These are phyloP conservation scores for Alosa sapidissima DNA, from an alignment of 2,797 vertebrate species.

Conservation along the genomic window DNA sequence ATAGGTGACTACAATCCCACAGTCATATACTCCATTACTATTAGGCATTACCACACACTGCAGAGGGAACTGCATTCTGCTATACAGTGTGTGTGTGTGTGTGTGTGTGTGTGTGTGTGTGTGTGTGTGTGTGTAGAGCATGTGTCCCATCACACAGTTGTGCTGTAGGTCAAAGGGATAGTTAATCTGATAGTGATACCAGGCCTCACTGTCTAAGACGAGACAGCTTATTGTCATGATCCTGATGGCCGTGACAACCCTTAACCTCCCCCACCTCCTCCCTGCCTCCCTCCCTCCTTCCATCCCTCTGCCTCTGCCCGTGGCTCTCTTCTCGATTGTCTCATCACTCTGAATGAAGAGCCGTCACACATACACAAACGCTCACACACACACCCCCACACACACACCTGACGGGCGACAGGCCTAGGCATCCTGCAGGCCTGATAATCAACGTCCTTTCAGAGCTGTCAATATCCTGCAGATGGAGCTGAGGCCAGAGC, in stretches of 20 bases:
- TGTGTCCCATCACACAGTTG: conserved; percentile 43
- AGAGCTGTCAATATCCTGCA: conserved; percentile 84
- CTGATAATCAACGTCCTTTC: conserved; percentile 97
- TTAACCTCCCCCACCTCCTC: conserved; percentile 46
- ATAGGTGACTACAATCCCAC: background rate
- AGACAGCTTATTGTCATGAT: conserved; percentile 67
- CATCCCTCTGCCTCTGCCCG: conserved; percentile 61
- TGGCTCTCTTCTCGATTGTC: conserved; percentile 73
- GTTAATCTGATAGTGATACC: conserved; percentile 64
- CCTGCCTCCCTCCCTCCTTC: conserved; percentile 43
- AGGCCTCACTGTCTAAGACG: conserved; percentile 62
- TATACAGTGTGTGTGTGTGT: background rate
- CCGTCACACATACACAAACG: conserved; percentile 56
- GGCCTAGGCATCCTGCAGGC: conserved; percentile 87
- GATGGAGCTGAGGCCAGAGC: conserved; percentile 52
- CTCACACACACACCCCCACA: background rate
- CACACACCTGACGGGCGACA: conserved; percentile 86
- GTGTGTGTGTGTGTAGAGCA: conserved; percentile 48
- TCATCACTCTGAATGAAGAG: conserved; percentile 73
- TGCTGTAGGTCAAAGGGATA: conserved; percentile 56
- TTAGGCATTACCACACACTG: background rate
- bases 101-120: conserved; percentile 26
- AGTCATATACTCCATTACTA: background rate
- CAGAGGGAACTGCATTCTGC: background rate
- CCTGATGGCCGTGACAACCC: conserved; percentile 78